Evolutionary conservation across 2,113 vertebrate genomes (phyloP), one percentile per base, ranked within the genome.

Genomic region (Pelusios castaneus): DNA sequence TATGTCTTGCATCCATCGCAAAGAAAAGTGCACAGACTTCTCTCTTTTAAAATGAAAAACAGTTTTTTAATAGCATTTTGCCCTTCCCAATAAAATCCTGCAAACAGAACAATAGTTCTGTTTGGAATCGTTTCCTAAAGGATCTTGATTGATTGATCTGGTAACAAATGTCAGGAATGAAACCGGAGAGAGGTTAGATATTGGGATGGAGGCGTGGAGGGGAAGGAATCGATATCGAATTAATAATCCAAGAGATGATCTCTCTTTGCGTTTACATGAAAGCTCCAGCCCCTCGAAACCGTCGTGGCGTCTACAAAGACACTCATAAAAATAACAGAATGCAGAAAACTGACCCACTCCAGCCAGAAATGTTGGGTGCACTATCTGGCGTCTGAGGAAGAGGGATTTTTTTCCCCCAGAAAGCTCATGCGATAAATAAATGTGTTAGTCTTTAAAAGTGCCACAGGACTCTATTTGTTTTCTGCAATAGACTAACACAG

Each of bases 301-400:
- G 92, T n/a, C 91, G 52, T 82, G 80, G 56, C 88, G 89, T 45
- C 93, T 94, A 85, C 79, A 86, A 84, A 87, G 81, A 84, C 80
- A 89, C 84, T 56, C 10, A 86, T 67, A 96, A 76, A 91, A 76
- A 80, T 70, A 89, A 58, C 41, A 47, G 31, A 22, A 12, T 45
- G 60, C 54, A 82, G 83, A 84, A 67, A 82, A 94, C 82, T 56
- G 38, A 21, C 29, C 43, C 56, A 41, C 19, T 4, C 38, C 22
- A 21, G n/a, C 34, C 31, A 14, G 6, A 9, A 1, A 34, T 60
- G 45, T 67, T 79, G 17, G 41, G 38, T 16, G 49, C 55, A 75
- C 54, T n/a, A 24, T 6, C 17, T 43, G 17, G 2, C 21, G n/a
- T n/a, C n/a, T n/a, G n/a, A n/a, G n/a, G n/a, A n/a, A n/a, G n/a